Base-by-base conservation (phyloP, 2,113 vertebrate genomes). In the Salvelinus sp. region DNA sequence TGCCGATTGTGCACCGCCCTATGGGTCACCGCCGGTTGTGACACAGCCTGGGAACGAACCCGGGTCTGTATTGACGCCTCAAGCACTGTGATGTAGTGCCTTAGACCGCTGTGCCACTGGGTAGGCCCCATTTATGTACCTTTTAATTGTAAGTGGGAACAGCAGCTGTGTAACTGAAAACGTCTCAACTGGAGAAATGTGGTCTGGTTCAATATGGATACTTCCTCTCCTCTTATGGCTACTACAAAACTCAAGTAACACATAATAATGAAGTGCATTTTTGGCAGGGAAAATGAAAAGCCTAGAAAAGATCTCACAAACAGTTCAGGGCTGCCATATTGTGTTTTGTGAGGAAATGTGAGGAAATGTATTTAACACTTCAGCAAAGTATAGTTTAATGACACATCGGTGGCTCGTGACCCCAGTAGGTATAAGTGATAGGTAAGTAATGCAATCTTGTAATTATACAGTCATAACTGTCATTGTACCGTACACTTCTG, bases 141-240 rank as follows among this genome's bases (percentile, higher is more conserved):
- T 82, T 82, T 84, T 79, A 75, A 80, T 83, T 78, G 33, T 63
- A 70, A 78, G 62, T 66, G 58, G 71, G 81, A 82, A 33, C 75
- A 47, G 69, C 78, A 86, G 80, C 58, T 76, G 72, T 77, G 72
- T 85, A 82, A 85, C 80, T 80, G 78, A 74, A 82, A 77, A 10
- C 48, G 78, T 81, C 72, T 69, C 50, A 63, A 72, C 54, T 67
- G 73, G 73, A 63, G 27, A 70, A 73, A 77, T 12, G 20, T 1
- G 33, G 25, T 58, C 6, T 20, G 47, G 62, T 68, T 47, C 57
- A 69, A 44, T 57, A 60, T 54, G 70, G 25, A 64, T 9, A n/a
- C 54, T 48, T 18, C 23, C 23, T 54, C 33, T 22, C 27, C 20
- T 76, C 38, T 72, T 12, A 70, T 69, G 54, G 27, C 44, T 75